These are phyloP conservation scores for Hoplostethus mediterraneus DNA, from an alignment of 2,797 vertebrate genomes.

Conservation along the genomic window DNA sequence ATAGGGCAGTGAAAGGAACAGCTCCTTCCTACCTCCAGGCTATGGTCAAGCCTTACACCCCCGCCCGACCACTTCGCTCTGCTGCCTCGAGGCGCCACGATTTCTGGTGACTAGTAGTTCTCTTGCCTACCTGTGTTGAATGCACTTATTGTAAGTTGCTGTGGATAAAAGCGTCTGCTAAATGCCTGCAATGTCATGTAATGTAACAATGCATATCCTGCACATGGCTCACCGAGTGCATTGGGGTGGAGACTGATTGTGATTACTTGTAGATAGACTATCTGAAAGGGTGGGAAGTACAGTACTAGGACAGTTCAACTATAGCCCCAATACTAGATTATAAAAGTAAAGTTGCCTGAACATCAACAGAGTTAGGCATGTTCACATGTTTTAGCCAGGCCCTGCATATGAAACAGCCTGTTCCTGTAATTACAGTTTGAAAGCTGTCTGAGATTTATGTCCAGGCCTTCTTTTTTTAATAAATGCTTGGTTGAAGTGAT, in stretches of 20 bases:
- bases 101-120: no score
- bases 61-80: no score
- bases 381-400: slow-evolving; percentile 36
- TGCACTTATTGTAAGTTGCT: no score
- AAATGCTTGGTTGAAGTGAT: slow-evolving; percentile 51
- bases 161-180: no score
- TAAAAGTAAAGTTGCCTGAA: slow-evolving; percentile 6
- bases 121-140: no score
- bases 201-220: no score
- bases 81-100: no score
- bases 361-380: slow-evolving; percentile 33
- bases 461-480: slow-evolving; percentile 33
- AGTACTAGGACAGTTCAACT: no score
- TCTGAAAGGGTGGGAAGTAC: neutral
- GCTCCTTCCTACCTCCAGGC: no score
- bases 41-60: no score
- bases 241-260: neutral
- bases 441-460: slow-evolving; percentile 50
- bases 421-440: slow-evolving; percentile 53
- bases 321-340: neutral
- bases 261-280: neutral
- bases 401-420: slow-evolving; percentile 48
- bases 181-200: no score
- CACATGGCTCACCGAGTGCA: neutral
- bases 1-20: no score